These are phyloP conservation scores for Pelodiscus sinensis DNA, from an alignment of 2,113 vertebrate genomes.

Conservation along the genomic window DNA sequence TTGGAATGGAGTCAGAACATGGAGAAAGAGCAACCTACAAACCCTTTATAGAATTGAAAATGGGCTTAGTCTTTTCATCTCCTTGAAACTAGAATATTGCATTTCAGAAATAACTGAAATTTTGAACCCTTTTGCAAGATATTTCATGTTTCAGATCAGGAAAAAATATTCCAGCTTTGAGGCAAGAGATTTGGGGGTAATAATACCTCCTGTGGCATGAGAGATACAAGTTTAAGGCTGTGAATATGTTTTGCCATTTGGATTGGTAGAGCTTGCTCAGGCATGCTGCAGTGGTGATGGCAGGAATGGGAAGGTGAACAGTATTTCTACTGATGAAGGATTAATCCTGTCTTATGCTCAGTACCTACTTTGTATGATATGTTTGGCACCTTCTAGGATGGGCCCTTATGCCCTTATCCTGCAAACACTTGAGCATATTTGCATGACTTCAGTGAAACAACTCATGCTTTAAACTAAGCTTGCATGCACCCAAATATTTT, in stretches of 20 bases:
- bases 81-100: conserved; percentile 41
- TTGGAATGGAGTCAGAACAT: conserved; percentile 7
- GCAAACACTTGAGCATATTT: neutral
- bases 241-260: neutral
- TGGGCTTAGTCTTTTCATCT: conserved; percentile 22
- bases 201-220: neutral
- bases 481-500: neutral
- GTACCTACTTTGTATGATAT: neutral
- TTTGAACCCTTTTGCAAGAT: neutral
- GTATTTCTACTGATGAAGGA: neutral
- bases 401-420: neutral
- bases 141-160: neutral
- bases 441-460: neutral
- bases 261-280: neutral
- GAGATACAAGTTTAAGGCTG: neutral
- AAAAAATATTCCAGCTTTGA: conserved; percentile 23
- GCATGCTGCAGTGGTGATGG: neutral
- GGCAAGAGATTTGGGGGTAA: neutral
- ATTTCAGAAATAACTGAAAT: conserved; percentile 24
- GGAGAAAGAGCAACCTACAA: conserved; percentile 12
- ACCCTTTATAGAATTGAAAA: conserved; percentile 28
- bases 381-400: neutral
- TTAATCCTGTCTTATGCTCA: neutral
- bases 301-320: neutral
- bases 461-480: neutral